Conservation (phyloP, 2,113 vertebrate species). For the Excalfactoria chinensis region DNA sequence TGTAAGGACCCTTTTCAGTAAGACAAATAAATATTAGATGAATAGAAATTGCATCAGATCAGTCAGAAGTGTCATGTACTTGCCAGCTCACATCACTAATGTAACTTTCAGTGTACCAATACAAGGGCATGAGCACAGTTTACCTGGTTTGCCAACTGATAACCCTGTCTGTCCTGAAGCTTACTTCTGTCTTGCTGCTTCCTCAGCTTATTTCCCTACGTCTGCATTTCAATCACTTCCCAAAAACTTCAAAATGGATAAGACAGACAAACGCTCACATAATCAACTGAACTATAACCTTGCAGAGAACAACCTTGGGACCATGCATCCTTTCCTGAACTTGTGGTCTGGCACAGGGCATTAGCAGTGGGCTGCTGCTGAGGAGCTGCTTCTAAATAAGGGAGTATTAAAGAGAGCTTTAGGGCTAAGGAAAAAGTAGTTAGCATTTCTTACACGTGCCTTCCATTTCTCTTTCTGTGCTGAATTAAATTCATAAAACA, state of each 20-base stretch:
- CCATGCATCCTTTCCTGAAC: background rate
- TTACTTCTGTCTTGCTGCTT: background rate
- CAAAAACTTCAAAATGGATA: background rate
- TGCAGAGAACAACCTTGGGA: background rate
- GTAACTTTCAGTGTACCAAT: background rate
- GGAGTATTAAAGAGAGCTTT: background rate
- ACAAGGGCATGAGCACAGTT: background rate
- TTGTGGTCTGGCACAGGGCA: background rate
- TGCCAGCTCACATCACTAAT: background rate
- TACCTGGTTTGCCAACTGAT: background rate
- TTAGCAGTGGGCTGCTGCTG: background rate
- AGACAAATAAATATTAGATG: background rate
- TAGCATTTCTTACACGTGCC: background rate
- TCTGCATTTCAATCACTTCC: background rate
- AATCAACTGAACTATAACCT: background rate
- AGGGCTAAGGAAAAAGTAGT: background rate
- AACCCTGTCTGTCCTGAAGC: background rate
- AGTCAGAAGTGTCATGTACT: background rate
- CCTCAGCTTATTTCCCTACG: background rate
- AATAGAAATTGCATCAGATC: background rate
- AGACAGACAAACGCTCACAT: background rate
- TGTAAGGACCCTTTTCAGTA: background rate
- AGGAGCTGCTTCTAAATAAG: background rate
- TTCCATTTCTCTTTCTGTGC: background rate
- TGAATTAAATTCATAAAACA: background rate